Evolutionary conservation across 2,797 vertebrate species (phyloP).

Genomic region (Spea hammondii): DNA sequence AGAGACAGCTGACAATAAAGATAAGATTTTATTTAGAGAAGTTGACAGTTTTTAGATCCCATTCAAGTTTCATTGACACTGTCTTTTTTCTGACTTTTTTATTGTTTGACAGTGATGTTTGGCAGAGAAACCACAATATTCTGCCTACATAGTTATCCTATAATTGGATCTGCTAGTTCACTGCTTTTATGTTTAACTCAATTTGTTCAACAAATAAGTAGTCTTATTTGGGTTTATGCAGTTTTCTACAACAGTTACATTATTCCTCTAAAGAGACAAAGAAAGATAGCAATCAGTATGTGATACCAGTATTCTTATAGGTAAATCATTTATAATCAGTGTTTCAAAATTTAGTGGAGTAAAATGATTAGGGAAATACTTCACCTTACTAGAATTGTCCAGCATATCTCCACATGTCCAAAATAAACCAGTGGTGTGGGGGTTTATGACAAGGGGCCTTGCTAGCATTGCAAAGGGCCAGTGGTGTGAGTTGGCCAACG

Average conservation of each 20-base stretch:
- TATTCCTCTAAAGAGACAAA: background rate
- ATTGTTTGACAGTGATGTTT: constrained; percentile 2
- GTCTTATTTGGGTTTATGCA: background rate
- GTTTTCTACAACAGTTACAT: background rate
- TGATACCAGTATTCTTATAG: background rate
- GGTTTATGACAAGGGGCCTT: too few relatives aligned
- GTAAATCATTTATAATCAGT: background rate
- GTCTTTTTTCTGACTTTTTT: background rate
- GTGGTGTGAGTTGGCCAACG: too few relatives aligned
- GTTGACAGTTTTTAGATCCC: constrained; percentile 1
- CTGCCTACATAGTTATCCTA: constrained; percentile 1
- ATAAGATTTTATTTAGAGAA: constrained; percentile 21
- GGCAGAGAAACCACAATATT: constrained; percentile 10
- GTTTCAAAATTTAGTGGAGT: background rate
- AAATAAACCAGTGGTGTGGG: too few relatives aligned
- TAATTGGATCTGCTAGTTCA: constrained; percentile 12
- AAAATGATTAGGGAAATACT: background rate
- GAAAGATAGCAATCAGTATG: background rate
- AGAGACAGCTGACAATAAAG: constrained; percentile 12
- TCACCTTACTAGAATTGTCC: too few relatives aligned
- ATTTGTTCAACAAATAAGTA: constrained; percentile 15
- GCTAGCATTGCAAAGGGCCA: too few relatives aligned
- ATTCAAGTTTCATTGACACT: constrained; percentile 12
- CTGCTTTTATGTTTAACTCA: constrained; percentile 3
- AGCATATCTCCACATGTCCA: too few relatives aligned